Conservation (phyloP, 2,888 invertebrate genomes). For the Rhogogaster chlorosoma region DNA sequence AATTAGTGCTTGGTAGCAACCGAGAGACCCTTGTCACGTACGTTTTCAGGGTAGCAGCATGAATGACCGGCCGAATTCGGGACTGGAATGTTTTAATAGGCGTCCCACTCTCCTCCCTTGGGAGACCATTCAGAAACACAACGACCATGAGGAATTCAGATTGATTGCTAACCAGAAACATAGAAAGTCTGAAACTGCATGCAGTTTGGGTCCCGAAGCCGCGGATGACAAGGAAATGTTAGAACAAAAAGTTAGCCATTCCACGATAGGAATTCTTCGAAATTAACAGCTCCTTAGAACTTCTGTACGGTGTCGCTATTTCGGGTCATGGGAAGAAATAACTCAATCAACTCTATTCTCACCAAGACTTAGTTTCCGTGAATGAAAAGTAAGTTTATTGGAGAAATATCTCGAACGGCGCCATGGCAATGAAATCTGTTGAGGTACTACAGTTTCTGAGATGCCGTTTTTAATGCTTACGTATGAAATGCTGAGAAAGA, state of each 20-base stretch:
- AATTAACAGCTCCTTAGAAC: conserved; percentile 9
- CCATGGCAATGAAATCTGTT: neutral
- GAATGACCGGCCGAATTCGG: conserved; percentile 66
- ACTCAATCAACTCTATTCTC: neutral
- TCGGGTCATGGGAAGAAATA: neutral
- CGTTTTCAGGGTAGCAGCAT: conserved; percentile 54
- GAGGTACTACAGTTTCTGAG: no score
- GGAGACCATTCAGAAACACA: conserved; percentile 52
- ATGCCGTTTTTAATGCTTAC: no score
- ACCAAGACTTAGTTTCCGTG: neutral
- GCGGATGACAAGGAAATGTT: neutral
- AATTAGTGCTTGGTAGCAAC: conserved; percentile 66
- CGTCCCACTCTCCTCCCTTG: conserved; percentile 35
- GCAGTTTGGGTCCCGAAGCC: neutral
- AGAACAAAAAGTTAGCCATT: neutral
- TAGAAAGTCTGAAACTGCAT: neutral
- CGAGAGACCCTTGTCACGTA: conserved; percentile 64
- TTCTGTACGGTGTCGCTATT: neutral
- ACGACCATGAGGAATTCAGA: conserved; percentile 51
- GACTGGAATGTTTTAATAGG: conserved; percentile 69
- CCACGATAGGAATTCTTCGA: neutral
- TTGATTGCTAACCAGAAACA: conserved; percentile 46
- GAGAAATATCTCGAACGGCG: neutral
- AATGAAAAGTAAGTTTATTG: neutral
- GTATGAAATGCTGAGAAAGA: conserved; percentile 2